These are phyloP conservation scores for Acrossocheilus wenchowensis DNA, from an alignment of 2,797 vertebrate genomes.

Conservation along the genomic window DNA sequence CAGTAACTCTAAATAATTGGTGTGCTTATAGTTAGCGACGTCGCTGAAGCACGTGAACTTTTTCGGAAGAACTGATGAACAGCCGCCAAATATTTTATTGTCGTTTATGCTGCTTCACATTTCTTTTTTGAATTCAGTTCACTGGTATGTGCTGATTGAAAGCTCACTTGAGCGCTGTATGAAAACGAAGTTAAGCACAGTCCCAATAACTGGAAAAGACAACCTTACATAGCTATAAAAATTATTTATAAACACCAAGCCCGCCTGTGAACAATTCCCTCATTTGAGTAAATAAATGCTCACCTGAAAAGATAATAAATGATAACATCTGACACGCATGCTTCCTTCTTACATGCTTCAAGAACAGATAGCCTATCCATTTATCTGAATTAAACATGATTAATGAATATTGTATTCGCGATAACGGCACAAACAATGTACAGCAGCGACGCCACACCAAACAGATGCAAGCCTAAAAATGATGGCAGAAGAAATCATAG, in stretches of 20 bases:
- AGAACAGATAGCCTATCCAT: not conserved
- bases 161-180: not conserved
- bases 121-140: not conserved
- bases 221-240: no score
- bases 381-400: not conserved
- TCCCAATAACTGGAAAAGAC: not conserved
- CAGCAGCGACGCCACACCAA: conserved; percentile 12
- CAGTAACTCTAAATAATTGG: not conserved
- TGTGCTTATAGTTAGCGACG: not conserved
- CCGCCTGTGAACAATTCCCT: not conserved
- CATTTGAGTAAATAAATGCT: not conserved
- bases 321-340: not conserved
- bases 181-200: conserved; percentile 19
- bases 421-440: conserved; percentile 5
- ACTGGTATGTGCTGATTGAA: not conserved
- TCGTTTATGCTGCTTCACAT: not conserved
- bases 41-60: not conserved
- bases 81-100: no score
- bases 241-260: not conserved
- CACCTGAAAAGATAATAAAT: not conserved
- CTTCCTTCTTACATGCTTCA: not conserved
- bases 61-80: not conserved
- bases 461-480: not conserved
- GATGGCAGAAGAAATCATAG: not conserved
- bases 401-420: not conserved